These are phyloP conservation scores for Staurois parvus DNA, from an alignment of 2,797 vertebrate genomes.

Conservation along the genomic window DNA sequence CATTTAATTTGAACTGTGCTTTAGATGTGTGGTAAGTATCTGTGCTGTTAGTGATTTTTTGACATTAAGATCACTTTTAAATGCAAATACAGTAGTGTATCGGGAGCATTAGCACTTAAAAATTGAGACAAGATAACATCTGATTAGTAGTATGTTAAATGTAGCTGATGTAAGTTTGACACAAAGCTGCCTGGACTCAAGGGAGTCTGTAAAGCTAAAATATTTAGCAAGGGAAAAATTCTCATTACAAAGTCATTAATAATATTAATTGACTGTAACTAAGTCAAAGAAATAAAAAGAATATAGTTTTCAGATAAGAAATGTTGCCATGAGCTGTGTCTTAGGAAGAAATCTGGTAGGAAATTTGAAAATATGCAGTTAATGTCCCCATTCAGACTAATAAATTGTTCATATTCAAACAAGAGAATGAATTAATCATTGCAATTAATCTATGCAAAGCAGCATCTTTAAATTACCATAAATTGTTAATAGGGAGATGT, in stretches of 20 bases:
- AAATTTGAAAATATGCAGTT: conserved; percentile 49
- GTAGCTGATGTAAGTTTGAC: conserved; percentile 50
- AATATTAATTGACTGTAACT: conserved; percentile 62
- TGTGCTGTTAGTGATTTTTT: conserved; percentile 14
- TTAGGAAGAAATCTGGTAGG: conserved; percentile 47
- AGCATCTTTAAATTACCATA: conserved; percentile 56
- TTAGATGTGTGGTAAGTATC: not conserved
- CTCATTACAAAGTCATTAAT: conserved; percentile 62
- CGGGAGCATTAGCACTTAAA: conserved; percentile 27
- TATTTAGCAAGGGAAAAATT: conserved; percentile 57
- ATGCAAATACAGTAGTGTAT: conserved; percentile 29
- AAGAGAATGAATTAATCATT: conserved; percentile 60
- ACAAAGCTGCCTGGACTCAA: conserved; percentile 51
- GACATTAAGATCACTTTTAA: conserved; percentile 22
- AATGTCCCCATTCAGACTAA: conserved; percentile 53
- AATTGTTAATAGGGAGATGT: conserved; percentile 35
- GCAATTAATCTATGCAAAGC: conserved; percentile 63
- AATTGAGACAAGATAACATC: conserved; percentile 54
- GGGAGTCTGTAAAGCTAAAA: conserved; percentile 59
- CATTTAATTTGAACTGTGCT: not conserved
- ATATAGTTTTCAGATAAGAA: conserved; percentile 59
- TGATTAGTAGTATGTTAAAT: conserved; percentile 58
- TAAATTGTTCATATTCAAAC: conserved; percentile 61
- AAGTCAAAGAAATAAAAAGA: conserved; percentile 58
- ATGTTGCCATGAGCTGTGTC: conserved; percentile 55